Evolutionary conservation across 2,797 vertebrate species (phyloP), one percentile per base, ranked within the genome.

Genomic region (Meda fulgida): DNA sequence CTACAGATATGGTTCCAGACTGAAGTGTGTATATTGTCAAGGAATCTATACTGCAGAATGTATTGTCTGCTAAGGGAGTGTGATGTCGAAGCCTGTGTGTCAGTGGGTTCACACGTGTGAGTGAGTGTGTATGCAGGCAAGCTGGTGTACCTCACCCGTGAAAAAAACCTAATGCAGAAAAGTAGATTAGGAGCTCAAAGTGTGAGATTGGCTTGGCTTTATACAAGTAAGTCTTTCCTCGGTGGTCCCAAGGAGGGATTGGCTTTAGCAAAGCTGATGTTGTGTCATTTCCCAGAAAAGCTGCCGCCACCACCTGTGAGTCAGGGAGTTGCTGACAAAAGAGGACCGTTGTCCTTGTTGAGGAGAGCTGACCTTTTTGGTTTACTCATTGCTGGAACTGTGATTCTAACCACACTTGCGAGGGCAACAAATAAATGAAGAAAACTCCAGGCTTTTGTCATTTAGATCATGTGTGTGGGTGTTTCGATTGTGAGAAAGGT

Each of bases 281-380:
- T 92, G 87, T 94, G 86, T 89, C 78, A 82, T 84, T 95, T 95
- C 94, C 93, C 92, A 93, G 91, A 94, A 94, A 86, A 76, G 81
- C 14, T 80, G 85, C 76, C 58, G 36, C 73, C 55, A 70, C 48
- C 70, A 67, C 82, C 26, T 87, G 78, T 94, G 93, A 95, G 89
- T 94, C 93, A 94, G 89, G 31, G 73, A 88, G 87, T 77, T 87
- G 78, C 76, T 13, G 86, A 90, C 88, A 92, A 88, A 48, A 40
- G 88, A 89, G 88, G 31, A 65, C 67, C 46, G 53, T 65, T 77
- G 78, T 85, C 77, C 63, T 81, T 81, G 83, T 89, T 83, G 81
- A 31, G 77, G 65, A 23, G 85, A 67, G 11, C 18, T 92, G 91
- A 91, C 92, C 91, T 93, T 89, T 91, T 86, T 31, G 88, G 89